Evolutionary conservation across 2,888 invertebrate species (phyloP).

Genomic region (Boloria selene): DNA sequence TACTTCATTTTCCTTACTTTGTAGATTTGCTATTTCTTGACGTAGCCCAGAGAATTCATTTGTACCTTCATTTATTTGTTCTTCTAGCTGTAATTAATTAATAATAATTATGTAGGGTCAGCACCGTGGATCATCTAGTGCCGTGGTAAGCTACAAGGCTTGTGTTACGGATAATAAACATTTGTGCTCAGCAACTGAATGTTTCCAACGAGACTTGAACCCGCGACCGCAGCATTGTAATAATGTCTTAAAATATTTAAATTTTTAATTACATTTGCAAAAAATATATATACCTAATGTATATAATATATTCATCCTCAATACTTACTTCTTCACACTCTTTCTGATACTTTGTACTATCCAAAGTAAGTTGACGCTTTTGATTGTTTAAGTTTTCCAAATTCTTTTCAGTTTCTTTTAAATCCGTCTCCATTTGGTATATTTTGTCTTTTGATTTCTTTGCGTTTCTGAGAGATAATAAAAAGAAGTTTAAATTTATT

Average conservation of each 20-base stretch:
- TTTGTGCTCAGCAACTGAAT: too few species aligned
- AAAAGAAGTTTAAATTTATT: too few species aligned
- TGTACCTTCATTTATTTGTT: constrained; percentile 80
- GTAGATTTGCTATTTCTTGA: constrained; percentile 84
- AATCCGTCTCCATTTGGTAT: constrained; percentile 87
- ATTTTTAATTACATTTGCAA: neutral
- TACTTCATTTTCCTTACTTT: constrained; percentile 84
- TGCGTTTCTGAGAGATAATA: constrained; percentile 82
- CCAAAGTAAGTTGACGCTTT: constrained; percentile 82
- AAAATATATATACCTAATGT: neutral
- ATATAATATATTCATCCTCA: neutral
- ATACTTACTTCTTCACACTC: constrained; percentile 76
- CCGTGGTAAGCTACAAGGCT: too few species aligned
- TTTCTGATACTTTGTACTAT: constrained; percentile 77
- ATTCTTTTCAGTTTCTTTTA: constrained; percentile 85
- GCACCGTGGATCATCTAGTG: too few species aligned
- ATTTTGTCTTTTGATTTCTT: constrained; percentile 90
- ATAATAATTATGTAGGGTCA: neutral
- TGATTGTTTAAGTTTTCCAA: constrained; percentile 82
- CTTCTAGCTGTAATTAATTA: constrained; percentile 63
- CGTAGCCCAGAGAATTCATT: constrained; percentile 83
- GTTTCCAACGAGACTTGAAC: too few species aligned
- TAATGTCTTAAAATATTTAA: neutral
- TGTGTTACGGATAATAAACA: too few species aligned
- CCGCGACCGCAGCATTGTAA: too few species aligned